Evolutionary conservation across 2,113 vertebrate genomes (phyloP), one percentile per base, ranked within the genome.

Genomic region (Setophaga kirtlandii): DNA sequence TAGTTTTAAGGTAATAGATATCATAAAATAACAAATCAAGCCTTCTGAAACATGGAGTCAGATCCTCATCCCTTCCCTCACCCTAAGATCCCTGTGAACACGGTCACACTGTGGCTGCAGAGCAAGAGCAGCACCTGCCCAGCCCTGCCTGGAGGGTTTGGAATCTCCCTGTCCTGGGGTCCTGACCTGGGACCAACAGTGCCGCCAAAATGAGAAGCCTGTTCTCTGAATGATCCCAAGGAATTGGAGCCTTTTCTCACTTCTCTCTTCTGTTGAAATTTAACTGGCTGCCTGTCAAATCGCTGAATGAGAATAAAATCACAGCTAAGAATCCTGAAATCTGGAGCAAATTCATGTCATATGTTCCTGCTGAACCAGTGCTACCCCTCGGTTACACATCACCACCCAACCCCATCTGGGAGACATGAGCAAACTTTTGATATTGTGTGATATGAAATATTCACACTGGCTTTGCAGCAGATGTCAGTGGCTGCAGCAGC

Each of bases 401-500:
- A 67, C 68, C 84, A 41, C 8, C 10, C 55, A 3, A 28, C 47
- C 91, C n/a, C 50, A 50, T 46, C 89, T 70, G 89, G 21, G 91
- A 90, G 73, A 56, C 93, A 94, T 33, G 33, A 73, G 90, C 85
- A 92, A 84, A 87, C 87, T 94, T 93, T 23, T 21, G 91, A 31
- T 49, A 12, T 46, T 76, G 64, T 83, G 60, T 22, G 33, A 42
- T 31, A 86, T 3, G 76, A 95, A 96, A 95, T 93, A 81, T 93
- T 97, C 95, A 94, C 89, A 13, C 68, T 50, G 59, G 95, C 95
- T 90, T 63, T 69, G 76, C 94, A 94, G 87, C 93, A 95, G 82
- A 73, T 96, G 93, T 49, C 90, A 67, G 2, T 42, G 92, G 83
- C 74, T 96, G 81, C 69, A 85, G 69, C 93, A 87, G 74, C 89